These are phyloP conservation scores for Cydia amplana DNA, from an alignment of 1,140 invertebrate genomes.

Conservation along the genomic window DNA sequence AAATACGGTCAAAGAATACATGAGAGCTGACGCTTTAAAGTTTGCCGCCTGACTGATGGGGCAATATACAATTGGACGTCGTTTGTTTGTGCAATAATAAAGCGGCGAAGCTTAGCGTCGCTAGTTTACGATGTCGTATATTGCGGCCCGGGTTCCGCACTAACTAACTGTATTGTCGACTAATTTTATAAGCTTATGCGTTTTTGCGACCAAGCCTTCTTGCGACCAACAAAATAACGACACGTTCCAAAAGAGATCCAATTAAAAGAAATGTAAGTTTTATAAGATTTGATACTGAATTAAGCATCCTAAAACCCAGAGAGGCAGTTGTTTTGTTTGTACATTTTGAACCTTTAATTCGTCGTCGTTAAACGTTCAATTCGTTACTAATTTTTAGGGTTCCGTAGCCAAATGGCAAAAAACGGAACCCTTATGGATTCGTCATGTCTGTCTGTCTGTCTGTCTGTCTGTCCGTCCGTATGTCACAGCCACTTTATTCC, in stretches of 20 bases:
- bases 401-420: too few species aligned
- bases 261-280: too few species aligned
- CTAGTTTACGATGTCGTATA: conserved; percentile 57
- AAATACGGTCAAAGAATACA: not conserved
- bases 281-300: too few species aligned
- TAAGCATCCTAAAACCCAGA: too few species aligned
- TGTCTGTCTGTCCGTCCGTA: too few species aligned
- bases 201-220: not conserved
- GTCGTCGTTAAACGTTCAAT: too few species aligned
- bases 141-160: conserved; percentile 45
- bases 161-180: conserved; percentile 28
- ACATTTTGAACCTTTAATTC: too few species aligned
- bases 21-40: not conserved
- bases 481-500: too few species aligned
- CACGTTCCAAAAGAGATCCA: not conserved
- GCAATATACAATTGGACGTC: conserved; percentile 15
- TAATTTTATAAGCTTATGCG: conserved; percentile 17
- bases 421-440: too few species aligned
- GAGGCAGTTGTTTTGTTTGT: too few species aligned
- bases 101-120: conserved; percentile 48
- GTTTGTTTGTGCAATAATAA: conserved; percentile 50
- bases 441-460: too few species aligned
- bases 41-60: conserved; percentile 13
- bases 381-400: too few species aligned
- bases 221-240: not conserved